These are phyloP conservation scores for Taphrorychus bicolor DNA, from an alignment of 2,888 invertebrate species.

Conservation along the genomic window DNA sequence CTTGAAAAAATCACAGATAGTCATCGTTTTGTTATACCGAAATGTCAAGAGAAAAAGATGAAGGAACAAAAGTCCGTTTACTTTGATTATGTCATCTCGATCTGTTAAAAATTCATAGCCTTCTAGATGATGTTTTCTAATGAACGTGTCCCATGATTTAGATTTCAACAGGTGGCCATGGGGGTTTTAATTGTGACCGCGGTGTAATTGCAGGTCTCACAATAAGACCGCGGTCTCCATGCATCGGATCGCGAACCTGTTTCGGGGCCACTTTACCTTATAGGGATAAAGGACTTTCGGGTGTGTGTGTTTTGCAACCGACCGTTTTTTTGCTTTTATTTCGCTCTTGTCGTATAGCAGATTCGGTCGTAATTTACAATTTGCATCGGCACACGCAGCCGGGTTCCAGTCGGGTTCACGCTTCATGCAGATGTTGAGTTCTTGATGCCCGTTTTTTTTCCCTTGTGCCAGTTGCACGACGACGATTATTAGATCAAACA, in stretches of 20 bases:
- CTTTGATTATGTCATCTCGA: too few relatives aligned
- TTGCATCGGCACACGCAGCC: background rate
- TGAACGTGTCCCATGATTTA: background rate
- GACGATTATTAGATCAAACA: background rate
- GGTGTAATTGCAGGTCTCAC: background rate
- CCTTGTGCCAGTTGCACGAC: background rate
- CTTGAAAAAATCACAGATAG: too few relatives aligned
- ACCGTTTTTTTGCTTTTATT: background rate
- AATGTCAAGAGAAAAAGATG: too few relatives aligned
- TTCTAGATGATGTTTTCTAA: too few relatives aligned
- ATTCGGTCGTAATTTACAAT: background rate
- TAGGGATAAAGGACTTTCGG: slow-evolving; percentile 10
- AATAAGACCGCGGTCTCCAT: background rate
- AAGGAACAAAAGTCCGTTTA: too few relatives aligned
- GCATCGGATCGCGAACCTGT: background rate
- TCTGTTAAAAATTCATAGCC: too few relatives aligned
- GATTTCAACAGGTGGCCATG: background rate
- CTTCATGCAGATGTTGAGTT: background rate
- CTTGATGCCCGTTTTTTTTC: too few relatives aligned
- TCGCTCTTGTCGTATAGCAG: background rate
- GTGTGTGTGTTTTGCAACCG: background rate
- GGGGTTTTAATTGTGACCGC: background rate
- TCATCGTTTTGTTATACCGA: too few relatives aligned
- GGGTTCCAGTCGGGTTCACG: background rate
- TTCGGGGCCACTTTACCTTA: background rate